Conservation (phyloP, 2,797 vertebrate genomes). For the Ceryle rudis region DNA sequence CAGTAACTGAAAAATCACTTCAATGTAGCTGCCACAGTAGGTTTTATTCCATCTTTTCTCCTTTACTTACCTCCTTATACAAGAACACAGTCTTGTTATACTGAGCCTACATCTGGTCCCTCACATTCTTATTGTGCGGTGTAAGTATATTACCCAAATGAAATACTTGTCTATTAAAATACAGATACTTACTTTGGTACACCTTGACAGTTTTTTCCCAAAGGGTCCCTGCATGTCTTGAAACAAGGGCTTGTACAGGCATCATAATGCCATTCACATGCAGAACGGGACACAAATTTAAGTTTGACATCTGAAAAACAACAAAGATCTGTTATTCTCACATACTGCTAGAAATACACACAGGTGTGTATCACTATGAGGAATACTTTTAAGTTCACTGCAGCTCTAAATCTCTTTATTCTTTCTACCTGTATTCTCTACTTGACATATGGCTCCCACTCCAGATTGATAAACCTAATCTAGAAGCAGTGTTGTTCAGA, state of each 20-base stretch:
- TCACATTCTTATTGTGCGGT: neutral
- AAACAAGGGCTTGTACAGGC: constrained; percentile 91
- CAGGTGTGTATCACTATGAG: neutral
- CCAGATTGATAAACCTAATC: neutral
- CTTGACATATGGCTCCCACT: neutral
- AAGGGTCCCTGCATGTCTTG: constrained; percentile 91
- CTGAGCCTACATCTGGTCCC: neutral
- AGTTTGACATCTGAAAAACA: constrained; percentile 80
- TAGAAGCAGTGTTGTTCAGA: neutral
- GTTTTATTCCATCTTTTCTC: neutral
- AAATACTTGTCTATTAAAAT: neutral
- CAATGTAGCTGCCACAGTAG: neutral
- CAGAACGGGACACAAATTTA: constrained; percentile 73
- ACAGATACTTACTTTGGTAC: constrained; percentile 87
- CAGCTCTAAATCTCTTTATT: neutral
- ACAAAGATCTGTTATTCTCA: neutral
- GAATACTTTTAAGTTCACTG: neutral
- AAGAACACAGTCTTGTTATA: neutral
- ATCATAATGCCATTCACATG: constrained; percentile 93
- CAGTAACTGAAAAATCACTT: neutral
- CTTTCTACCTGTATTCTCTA: neutral
- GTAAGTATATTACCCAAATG: neutral
- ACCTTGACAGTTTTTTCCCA: constrained; percentile 81
- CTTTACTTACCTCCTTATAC: neutral
- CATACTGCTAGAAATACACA: neutral